phyloP scores from a whole-genome alignment of 2,888 invertebrate genomes.

The Drosophila acutilabella region DNA sequence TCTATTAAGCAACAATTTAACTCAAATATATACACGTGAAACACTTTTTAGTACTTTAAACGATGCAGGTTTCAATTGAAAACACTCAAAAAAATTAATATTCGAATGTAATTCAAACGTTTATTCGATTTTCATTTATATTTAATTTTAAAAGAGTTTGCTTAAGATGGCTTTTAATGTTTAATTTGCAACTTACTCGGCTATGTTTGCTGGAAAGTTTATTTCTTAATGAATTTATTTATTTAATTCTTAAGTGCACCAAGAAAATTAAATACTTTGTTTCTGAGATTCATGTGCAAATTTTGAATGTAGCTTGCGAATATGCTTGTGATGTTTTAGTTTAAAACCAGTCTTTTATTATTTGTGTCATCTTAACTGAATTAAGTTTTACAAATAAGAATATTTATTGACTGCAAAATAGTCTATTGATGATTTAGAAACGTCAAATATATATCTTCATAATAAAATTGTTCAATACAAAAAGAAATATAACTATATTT shows the following conservation, averaged over 20 bases:
- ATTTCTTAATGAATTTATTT: not conserved
- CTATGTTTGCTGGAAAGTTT: constrained; percentile 20
- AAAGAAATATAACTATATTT: too few relatives aligned
- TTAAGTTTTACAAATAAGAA: not conserved
- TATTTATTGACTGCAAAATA: not conserved
- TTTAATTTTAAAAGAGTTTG: constrained; percentile 54
- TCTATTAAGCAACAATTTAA: constrained; percentile 59
- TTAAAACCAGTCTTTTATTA: constrained; percentile 23
- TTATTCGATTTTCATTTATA: constrained; percentile 35
- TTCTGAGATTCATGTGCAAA: constrained; percentile 50
- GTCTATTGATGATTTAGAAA: constrained; percentile 1
- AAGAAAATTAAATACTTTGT: constrained; percentile 36
- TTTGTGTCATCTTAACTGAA: constrained; percentile 27
- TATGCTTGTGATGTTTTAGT: constrained; percentile 15
- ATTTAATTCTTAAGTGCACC: constrained; percentile 53
- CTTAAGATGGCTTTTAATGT: constrained; percentile 56
- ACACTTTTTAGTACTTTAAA: constrained; percentile 54
- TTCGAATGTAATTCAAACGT: constrained; percentile 47
- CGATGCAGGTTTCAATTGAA: constrained; percentile 52
- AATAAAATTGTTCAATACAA: too few relatives aligned
- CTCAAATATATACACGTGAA: constrained; percentile 49
- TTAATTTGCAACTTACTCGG: constrained; percentile 51
- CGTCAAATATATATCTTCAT: not conserved
- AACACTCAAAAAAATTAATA: constrained; percentile 66
- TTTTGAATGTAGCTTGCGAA: constrained; percentile 38